Percentiles rank a stretch among this genome's conserved stretches.
Conservation (phyloP, 2,888 invertebrate species). For the Eupithecia dodoneata region DNA sequence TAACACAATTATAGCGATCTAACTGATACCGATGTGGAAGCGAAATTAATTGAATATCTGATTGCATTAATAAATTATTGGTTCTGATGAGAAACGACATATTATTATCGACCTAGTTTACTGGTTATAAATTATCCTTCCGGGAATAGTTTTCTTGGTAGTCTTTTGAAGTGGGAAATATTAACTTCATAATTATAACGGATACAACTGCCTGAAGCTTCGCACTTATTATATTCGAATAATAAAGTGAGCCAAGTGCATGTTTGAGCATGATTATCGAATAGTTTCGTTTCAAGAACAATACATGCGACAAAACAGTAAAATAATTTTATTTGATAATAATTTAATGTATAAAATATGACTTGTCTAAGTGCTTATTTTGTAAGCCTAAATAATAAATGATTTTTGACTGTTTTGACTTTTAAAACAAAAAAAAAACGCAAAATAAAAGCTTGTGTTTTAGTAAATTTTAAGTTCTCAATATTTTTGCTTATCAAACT, state of each 20-base stretch:
- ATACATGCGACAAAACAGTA: too few species aligned
- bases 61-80: slow-evolving; percentile 7
- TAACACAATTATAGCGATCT: background rate
- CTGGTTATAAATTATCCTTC: background rate
- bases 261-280: too few species aligned
- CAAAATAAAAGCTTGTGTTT: too few species aligned
- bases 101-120: slow-evolving; percentile 5
- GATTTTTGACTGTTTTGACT: too few species aligned
- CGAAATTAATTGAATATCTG: slow-evolving; percentile 12
- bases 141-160: background rate
- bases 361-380: too few species aligned
- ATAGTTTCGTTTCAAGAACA: too few species aligned
- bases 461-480: too few species aligned
- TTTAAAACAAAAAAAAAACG: too few species aligned
- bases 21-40: background rate
- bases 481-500: too few species aligned
- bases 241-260: background rate
- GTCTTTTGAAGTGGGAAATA: background rate
- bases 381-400: too few species aligned
- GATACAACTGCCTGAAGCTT: background rate
- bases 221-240: background rate
- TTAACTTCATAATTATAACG: background rate
- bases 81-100: slow-evolving; percentile 11
- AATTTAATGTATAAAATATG: too few species aligned
- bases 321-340: too few species aligned